Conservation (phyloP, 2,888 invertebrate genomes). For the Sesia apiformis region DNA sequence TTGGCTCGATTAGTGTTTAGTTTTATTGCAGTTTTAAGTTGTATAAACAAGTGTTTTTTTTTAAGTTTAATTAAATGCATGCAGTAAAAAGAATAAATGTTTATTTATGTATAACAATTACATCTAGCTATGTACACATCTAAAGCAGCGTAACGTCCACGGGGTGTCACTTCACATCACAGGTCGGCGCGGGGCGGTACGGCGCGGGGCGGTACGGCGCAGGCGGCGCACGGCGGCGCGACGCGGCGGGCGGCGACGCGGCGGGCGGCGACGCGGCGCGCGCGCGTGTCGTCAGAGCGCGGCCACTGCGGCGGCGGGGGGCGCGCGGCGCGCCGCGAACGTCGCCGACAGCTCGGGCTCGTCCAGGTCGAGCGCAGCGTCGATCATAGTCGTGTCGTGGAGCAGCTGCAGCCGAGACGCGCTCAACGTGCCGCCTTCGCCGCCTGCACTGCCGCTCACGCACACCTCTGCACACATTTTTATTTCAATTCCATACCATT, state of each 20-base stretch:
- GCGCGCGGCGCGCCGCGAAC: conserved; percentile 13
- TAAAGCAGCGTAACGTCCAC: too few relatives aligned
- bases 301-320: conserved; percentile 6
- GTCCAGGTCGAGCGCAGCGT: conserved; percentile 91
- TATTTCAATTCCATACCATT: neutral
- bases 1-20: too few relatives aligned
- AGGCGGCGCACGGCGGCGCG: conserved; percentile 5
- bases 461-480: conserved; percentile 18
- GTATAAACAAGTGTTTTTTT: too few relatives aligned
- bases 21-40: too few relatives aligned
- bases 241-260: conserved; percentile 9
- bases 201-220: conserved; percentile 4
- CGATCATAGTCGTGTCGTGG: conserved; percentile 93
- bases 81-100: too few relatives aligned
- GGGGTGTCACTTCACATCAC: neutral
- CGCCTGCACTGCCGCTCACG: conserved; percentile 34
- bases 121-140: too few relatives aligned
- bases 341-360: conserved; percentile 78
- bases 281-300: conserved; percentile 10
- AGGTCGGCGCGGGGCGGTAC: conserved; percentile 1
- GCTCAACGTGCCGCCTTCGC: conserved; percentile 59
- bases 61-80: too few relatives aligned
- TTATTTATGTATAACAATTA: too few relatives aligned
- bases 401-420: conserved; percentile 84
- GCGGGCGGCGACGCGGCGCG: conserved; percentile 11